These are phyloP conservation scores for Coelopa pilipes DNA, from an alignment of 2,888 invertebrate genomes.

Conservation along the genomic window DNA sequence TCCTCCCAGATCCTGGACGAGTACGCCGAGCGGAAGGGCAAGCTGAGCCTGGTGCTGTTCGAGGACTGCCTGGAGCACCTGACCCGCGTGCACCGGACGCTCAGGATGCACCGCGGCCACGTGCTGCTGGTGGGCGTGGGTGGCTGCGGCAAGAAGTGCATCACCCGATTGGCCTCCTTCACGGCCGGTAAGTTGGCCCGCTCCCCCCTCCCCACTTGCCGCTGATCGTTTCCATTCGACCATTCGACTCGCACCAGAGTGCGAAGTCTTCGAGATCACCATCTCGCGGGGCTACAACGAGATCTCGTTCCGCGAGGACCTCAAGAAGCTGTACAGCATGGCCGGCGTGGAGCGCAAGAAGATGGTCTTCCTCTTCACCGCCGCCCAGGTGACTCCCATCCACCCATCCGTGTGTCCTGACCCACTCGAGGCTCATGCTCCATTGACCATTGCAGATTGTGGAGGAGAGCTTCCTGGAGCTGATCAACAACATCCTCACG, in stretches of 20 bases:
- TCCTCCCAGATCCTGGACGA: conserved; percentile 86
- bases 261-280: conserved; percentile 83
- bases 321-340: conserved; percentile 80
- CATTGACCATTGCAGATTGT: conserved; percentile 68
- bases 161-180: conserved; percentile 83
- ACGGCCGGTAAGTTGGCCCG: conserved; percentile 73
- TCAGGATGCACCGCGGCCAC: conserved; percentile 84
- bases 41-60: conserved; percentile 86
- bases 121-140: conserved; percentile 88
- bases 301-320: conserved; percentile 83
- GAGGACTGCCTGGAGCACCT: conserved; percentile 93
- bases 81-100: conserved; percentile 84
- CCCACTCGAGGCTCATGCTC: background rate
- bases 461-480: conserved; percentile 86
- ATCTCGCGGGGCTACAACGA: conserved; percentile 89
- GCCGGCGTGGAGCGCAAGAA: conserved; percentile 84
- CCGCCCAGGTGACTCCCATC: conserved; percentile 73
- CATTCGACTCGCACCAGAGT: no score
- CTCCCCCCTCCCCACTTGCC: background rate
- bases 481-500: conserved; percentile 91
- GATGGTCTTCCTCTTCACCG: conserved; percentile 85
- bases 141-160: conserved; percentile 87
- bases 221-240: no score
- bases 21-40: conserved; percentile 80
- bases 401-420: background rate